Evolutionary conservation across 1,140 invertebrate genomes (phyloP), one percentile per base, ranked within the genome.

Genomic region (Lutraria rhynchaena): DNA sequence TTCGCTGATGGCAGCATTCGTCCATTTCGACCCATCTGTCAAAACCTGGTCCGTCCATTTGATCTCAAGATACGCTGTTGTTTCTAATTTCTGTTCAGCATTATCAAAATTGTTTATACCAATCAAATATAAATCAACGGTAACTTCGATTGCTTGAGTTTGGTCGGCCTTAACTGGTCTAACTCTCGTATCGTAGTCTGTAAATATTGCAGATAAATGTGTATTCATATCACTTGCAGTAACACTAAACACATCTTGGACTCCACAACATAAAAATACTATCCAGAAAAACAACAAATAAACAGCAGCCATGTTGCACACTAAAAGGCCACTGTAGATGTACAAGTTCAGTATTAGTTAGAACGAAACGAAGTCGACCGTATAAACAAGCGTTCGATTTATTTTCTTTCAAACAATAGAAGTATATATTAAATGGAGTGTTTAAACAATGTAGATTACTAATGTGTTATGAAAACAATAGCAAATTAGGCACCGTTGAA

Each of bases 1-100:
- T 19, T 46, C 41, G 1, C 19, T 75, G 82, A 93, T 93, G 82
- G 93, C 93, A 19, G 89, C 87, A 86, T 93, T 94, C 57, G 91
- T 94, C 86, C 84, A 85, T 1, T 24, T 29, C 5, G 37, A 7
- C 5, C 15, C 15, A 57, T 35, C 41, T 0, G 63, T 22, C 17
- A 85, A 27, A 0, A 71, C 49, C 19, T 46, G 24, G 63, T 85
- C 82, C 19, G 17, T 60, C 86, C 84, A 85, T 19, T 46, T 37
- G 0, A 84, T 44, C 1, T 71, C 57, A 11, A 87, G 33, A 51
- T 55, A 81, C 1, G 31, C 67, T 2, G 81, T 75, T 3, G 75
- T 71, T 24, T 44, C 57, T 17, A 87, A 49, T 5, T 82, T 81
- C 63, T 84, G 82, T n/a, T 81, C 51, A 2, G 37, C 61, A 17